Evolutionary conservation across 2,888 invertebrate species (phyloP).

Genomic region (Leptinotarsa peninsularis): DNA sequence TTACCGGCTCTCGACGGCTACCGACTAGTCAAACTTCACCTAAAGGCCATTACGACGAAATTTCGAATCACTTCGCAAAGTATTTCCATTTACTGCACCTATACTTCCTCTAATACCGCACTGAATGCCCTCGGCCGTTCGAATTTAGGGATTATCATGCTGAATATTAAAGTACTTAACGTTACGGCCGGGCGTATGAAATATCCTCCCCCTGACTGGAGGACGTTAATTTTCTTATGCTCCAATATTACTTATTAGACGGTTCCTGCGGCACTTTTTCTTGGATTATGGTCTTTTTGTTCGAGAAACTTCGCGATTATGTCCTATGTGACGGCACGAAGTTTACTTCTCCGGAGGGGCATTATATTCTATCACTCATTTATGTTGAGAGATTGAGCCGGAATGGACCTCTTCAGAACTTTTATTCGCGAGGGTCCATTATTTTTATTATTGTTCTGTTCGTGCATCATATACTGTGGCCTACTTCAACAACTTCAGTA

Average conservation of each 20-base stretch:
- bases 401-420: neutral
- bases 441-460: neutral
- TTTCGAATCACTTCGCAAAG: constrained; percentile 63
- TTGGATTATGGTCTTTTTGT: constrained; percentile 7
- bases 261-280: constrained; percentile 16
- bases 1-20: constrained; percentile 1
- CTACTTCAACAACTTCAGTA: too few relatives aligned
- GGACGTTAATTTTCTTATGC: constrained; percentile 19
- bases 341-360: constrained; percentile 1
- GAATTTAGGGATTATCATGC: constrained; percentile 59
- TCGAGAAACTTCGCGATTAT: constrained; percentile 7
- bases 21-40: constrained; percentile 3
- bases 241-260: constrained; percentile 15
- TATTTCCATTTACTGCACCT: constrained; percentile 58
- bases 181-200: constrained; percentile 36
- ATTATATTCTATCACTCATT: constrained; percentile 4
- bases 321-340: constrained; percentile 7
- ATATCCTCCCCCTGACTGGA: constrained; percentile 2
- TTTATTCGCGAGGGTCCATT: neutral
- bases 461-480: neutral
- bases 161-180: constrained; percentile 58
- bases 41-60: constrained; percentile 58
- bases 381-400: neutral
- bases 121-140: constrained; percentile 51
- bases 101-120: constrained; percentile 43